A percentile compares a stretch with the other conserved stretches of the same genome.
Conservation (phyloP, 35 echinoderm and acorn worm species). For the Heliocidaris tuberculata region DNA sequence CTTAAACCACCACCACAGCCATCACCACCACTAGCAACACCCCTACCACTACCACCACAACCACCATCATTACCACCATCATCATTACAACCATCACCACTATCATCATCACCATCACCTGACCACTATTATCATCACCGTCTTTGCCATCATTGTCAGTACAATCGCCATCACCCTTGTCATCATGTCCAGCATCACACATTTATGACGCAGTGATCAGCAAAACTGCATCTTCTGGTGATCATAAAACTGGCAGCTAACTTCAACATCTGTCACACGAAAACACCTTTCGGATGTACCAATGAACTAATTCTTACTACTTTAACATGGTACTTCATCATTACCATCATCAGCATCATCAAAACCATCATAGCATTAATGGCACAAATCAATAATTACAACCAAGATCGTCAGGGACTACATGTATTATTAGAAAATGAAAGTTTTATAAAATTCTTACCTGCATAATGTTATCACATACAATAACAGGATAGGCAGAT, state of each 20-base stretch:
- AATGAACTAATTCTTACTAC: no score
- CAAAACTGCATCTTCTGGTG: no score
- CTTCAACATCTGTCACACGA: no score
- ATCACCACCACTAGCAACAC: not conserved
- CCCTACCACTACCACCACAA: not conserved
- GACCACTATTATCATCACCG: not conserved
- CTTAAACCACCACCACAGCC: not conserved
- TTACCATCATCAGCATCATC: no score
- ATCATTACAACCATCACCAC: not conserved
- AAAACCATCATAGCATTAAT: not conserved
- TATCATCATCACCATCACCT: not conserved
- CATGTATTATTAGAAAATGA: not conserved
- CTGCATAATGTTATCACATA: not conserved
- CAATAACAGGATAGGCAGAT: not conserved
- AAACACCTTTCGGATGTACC: no score
- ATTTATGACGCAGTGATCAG: no score
- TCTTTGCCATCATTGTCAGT: not conserved
- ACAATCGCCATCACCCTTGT: not conserved
- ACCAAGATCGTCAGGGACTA: not conserved
- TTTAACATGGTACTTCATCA: no score
- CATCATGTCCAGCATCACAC: no score
- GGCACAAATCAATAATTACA: not conserved
- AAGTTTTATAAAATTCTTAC: not conserved
- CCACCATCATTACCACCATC: not conserved
- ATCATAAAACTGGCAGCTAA: no score